phyloP scores from a whole-genome alignment of 2,113 vertebrate genomes.

The Mormyrus lacerda region DNA sequence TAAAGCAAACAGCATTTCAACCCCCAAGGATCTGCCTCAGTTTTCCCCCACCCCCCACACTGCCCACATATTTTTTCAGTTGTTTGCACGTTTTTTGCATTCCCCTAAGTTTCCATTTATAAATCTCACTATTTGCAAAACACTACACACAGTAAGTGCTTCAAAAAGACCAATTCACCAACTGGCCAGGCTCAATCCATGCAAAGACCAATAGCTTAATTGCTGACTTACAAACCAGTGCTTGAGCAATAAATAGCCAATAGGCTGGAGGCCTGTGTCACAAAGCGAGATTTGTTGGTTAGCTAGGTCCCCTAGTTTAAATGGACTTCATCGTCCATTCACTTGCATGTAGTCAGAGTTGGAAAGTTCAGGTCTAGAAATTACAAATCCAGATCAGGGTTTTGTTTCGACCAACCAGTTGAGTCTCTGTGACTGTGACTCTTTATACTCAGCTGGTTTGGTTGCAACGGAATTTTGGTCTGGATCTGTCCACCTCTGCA shows the following conservation, averaged over 20 bases:
- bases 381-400: too few relatives aligned
- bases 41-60: background rate
- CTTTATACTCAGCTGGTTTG: too few relatives aligned
- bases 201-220: background rate
- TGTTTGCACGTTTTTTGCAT: background rate
- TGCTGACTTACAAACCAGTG: background rate
- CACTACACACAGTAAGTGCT: background rate
- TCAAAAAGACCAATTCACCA: background rate
- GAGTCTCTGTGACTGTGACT: too few relatives aligned
- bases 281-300: background rate
- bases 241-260: background rate
- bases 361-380: too few relatives aligned
- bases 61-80: background rate
- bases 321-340: background rate
- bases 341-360: background rate
- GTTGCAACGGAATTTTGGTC: too few relatives aligned
- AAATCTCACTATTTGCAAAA: background rate
- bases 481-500: background rate
- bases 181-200: background rate
- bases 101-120: background rate
- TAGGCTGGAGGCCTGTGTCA: background rate
- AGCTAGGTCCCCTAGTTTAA: background rate
- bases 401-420: too few relatives aligned
- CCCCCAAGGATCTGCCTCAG: background rate
- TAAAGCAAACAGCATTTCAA: background rate